These are phyloP conservation scores for Neopipo cinnamomea DNA, from an alignment of 2,113 vertebrate genomes.

Conservation along the genomic window DNA sequence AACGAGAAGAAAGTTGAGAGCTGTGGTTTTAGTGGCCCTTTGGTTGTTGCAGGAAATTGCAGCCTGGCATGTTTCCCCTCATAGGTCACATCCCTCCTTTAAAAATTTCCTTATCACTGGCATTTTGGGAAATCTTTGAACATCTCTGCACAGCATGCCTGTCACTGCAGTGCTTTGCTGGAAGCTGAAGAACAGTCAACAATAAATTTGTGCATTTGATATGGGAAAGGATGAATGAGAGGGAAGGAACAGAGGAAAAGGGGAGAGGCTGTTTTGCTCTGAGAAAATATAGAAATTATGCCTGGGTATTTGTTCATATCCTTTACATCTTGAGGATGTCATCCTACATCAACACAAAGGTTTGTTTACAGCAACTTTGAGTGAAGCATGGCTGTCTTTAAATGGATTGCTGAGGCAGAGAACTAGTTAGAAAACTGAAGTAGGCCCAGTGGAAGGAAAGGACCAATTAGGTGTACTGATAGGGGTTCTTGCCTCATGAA, in stretches of 20 bases:
- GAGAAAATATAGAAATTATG: neutral
- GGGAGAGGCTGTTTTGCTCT: neutral
- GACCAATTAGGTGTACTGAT: rapidly evolving
- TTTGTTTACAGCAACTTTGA: neutral
- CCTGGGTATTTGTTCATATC: neutral
- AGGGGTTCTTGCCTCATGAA: neutral
- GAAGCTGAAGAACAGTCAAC: conserved; percentile 7
- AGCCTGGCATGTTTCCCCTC: neutral
- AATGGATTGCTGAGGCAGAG: neutral
- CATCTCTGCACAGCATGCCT: neutral
- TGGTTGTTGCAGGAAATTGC: neutral
- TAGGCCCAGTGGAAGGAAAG: neutral
- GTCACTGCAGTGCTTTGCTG: neutral
- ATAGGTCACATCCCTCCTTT: neutral
- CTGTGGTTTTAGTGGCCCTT: neutral
- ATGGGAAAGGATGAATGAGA: neutral
- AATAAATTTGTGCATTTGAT: neutral
- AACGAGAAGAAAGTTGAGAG: neutral
- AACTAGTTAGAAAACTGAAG: neutral
- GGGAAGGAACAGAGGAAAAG: neutral
- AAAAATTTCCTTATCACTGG: neutral
- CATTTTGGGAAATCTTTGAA: conserved; percentile 26
- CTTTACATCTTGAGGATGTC: neutral
- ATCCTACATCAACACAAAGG: neutral
- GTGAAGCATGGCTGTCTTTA: neutral